phyloP scores from a whole-genome alignment of 2,888 invertebrate genomes.

The Aphidius colemani region DNA sequence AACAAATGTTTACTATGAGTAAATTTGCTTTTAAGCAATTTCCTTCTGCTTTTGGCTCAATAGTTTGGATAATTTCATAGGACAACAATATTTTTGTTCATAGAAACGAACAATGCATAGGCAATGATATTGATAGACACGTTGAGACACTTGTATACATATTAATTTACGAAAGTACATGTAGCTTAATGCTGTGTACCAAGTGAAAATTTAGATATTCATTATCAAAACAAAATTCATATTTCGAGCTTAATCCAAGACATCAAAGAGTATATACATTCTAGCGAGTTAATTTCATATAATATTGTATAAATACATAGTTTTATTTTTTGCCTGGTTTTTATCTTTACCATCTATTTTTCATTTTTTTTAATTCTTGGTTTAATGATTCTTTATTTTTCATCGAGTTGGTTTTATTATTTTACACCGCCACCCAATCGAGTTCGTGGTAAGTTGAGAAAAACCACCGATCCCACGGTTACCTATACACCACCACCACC shows the following conservation, averaged over 20 bases:
- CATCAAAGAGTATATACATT: neutral
- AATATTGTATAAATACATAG: neutral
- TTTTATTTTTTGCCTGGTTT: neutral
- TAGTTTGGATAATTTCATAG: no score
- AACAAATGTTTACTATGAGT: no score
- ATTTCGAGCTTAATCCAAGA: no score
- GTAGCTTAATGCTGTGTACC: no score
- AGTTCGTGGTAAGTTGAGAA: constrained; percentile 27
- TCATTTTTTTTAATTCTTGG: constrained; percentile 9
- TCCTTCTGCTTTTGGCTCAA: no score
- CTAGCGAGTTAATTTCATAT: neutral
- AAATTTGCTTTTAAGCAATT: no score
- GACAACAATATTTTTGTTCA: no score
- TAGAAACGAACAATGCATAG: no score
- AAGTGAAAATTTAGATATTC: constrained; percentile 9
- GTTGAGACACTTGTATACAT: no score
- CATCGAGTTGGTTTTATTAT: neutral
- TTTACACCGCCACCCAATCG: constrained; percentile 35
- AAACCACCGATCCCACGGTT: constrained; percentile 41
- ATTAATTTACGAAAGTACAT: no score
- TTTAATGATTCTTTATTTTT: no score
- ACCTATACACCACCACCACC: constrained; percentile 19
- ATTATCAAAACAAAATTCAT: constrained; percentile 1
- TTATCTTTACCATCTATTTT: constrained; percentile 9
- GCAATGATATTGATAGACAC: no score